Base-by-base conservation (phyloP, 2,113 vertebrate genomes). In the Ciconia maguari region DNA sequence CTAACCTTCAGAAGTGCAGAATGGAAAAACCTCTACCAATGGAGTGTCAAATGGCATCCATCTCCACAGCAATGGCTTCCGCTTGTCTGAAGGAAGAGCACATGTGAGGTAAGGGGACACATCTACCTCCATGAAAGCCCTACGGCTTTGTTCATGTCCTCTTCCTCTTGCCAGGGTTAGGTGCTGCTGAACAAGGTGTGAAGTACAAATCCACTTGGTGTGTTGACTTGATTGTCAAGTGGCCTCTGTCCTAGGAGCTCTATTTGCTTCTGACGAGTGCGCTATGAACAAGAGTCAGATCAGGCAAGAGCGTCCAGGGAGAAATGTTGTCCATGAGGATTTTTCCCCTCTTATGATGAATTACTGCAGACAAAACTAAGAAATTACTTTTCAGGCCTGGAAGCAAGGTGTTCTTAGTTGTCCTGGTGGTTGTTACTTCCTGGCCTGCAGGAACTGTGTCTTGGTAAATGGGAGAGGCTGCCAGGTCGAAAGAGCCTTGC, bases 1-100 rank as follows among this genome's bases (percentile, higher is more conserved):
- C 36, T 80, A 54, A 55, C 62, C 41, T 94, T 71, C 96, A 99
- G 99, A 99, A 94, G 97, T 99, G 89, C 99, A 99, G 97, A 99
- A 99, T 55, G 99, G 99, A 60, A 99, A 99, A 97, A 99, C 99
- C 57, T 97, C 98, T 4, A 98, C 99, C 65, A 99, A 99, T 2
- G 98, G 99, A 2, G 97, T 99, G 90, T 98, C 99, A 8, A 99
- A 99, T 5, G 99, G 99, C 96, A 98, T 99, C 90, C 98, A 99
- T 38, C 98, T 99, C 38, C 98, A 99, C 93, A 98, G 98, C 96
- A 99, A 99, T 27, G 99, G 98, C 71, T 99, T 99, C 91, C 97
- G 98, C 92, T 89, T 99, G 93, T 76, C 98, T 0, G 98, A 98
- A 91, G 98, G 95, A 14, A 98, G 98, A 94, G 94, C 97, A 3